These are phyloP conservation scores for Chrysopilus asiliformis DNA, from an alignment of 2,888 invertebrate genomes.

Conservation along the genomic window DNA sequence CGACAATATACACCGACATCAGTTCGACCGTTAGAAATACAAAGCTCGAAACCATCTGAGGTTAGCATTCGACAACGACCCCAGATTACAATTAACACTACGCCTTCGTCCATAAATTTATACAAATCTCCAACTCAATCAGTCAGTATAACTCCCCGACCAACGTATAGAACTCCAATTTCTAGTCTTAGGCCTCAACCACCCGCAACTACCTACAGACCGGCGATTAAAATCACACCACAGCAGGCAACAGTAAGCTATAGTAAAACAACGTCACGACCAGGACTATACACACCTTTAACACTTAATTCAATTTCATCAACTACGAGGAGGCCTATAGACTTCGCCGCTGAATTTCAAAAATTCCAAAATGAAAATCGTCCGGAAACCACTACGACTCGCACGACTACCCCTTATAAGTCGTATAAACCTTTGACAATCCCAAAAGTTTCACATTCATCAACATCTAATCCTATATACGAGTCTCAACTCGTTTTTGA, in stretches of 20 bases:
- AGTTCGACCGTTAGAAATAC: slow-evolving; percentile 17
- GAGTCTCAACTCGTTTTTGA: slow-evolving; percentile 66
- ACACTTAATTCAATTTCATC: slow-evolving; percentile 22
- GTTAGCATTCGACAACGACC: slow-evolving; percentile 27
- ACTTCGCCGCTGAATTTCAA: slow-evolving; percentile 64
- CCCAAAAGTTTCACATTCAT: slow-evolving; percentile 32
- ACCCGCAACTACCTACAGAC: slow-evolving; percentile 54
- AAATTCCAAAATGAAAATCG: slow-evolving; percentile 56
- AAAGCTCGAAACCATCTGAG: slow-evolving; percentile 10
- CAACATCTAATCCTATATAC: slow-evolving; percentile 50
- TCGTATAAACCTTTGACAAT: slow-evolving; percentile 26
- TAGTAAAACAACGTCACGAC: slow-evolving; percentile 24
- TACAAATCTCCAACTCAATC: slow-evolving; percentile 37
- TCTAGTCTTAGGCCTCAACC: slow-evolving; percentile 37
- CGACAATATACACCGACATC: slow-evolving; percentile 29
- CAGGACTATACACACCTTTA: slow-evolving; percentile 13
- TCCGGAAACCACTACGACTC: slow-evolving; percentile 39
- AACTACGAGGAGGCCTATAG: slow-evolving; percentile 35
- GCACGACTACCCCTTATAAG: slow-evolving; percentile 11
- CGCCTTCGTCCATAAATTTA: slow-evolving; percentile 34
- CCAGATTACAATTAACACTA: slow-evolving; percentile 36
- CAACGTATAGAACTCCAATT: slow-evolving; percentile 38
- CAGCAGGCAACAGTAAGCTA: slow-evolving; percentile 32
- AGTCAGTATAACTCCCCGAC: slow-evolving; percentile 48
- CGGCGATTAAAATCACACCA: slow-evolving; percentile 48